Evolutionary conservation across 1,140 invertebrate species (phyloP).

Genomic region (Tetramorium parvispinum): DNA sequence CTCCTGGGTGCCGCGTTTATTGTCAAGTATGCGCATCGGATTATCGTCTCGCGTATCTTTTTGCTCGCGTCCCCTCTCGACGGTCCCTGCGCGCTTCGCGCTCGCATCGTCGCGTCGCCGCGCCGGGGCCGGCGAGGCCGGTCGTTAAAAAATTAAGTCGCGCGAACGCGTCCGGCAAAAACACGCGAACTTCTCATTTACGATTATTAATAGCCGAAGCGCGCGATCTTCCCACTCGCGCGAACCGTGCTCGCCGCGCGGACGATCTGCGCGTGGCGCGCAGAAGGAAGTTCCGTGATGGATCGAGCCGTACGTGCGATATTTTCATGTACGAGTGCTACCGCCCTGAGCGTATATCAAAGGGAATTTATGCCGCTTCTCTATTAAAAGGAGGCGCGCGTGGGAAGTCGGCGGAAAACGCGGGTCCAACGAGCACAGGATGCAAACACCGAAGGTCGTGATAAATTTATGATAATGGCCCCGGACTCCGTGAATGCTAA

Average conservation of each 20-base stretch:
- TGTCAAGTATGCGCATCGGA: slow-evolving; percentile 43
- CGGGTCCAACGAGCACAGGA: not conserved
- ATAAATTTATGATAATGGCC: slow-evolving; percentile 31
- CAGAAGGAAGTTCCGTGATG: slow-evolving; percentile 50
- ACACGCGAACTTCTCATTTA: slow-evolving; percentile 61
- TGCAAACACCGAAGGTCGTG: slow-evolving; percentile 3
- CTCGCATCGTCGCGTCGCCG: not conserved
- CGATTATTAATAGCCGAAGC: slow-evolving; percentile 59
- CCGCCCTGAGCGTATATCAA: slow-evolving; percentile 38
- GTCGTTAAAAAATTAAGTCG: slow-evolving; percentile 54
- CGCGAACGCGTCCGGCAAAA: slow-evolving; percentile 49
- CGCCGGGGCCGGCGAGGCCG: not conserved
- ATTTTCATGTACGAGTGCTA: slow-evolving; percentile 53
- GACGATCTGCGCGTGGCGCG: slow-evolving; percentile 43
- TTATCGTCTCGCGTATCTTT: slow-evolving; percentile 14
- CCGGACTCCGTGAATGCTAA: not conserved
- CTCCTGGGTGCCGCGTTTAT: slow-evolving; percentile 36
- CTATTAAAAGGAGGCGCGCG: slow-evolving; percentile 43
- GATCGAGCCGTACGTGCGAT: slow-evolving; percentile 43
- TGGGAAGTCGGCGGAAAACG: slow-evolving; percentile 22
- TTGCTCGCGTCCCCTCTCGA: not conserved
- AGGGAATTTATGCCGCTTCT: slow-evolving; percentile 47
- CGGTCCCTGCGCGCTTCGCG: not conserved
- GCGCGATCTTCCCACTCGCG: slow-evolving; percentile 52
- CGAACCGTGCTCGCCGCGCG: not conserved